Evolutionary conservation across 2,113 vertebrate genomes (phyloP), one percentile per base, ranked within the genome.

Genomic region (Pterophyllum scalare): DNA sequence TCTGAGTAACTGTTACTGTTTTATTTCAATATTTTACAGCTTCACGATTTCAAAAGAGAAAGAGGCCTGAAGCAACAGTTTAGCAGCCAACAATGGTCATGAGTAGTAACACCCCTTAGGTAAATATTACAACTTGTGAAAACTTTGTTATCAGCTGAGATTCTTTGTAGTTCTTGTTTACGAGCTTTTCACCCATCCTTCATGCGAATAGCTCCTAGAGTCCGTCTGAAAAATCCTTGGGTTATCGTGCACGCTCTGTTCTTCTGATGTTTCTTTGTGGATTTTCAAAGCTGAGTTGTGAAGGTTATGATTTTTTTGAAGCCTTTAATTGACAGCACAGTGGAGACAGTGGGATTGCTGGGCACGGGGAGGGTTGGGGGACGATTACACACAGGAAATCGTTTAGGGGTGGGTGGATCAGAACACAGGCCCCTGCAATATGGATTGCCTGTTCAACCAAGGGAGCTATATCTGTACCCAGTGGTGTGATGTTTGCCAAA

Each of bases 41-140:
- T 49, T 70, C 24, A 4, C 24, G 0, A 67, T 12, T 49, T 26
- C 64, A 67, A 67, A 67, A 70, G 15, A 0, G 2, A 20, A 28
- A 70, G 52, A 70, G 0, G 24, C 19, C 10, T 52, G 2, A 3
- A 46, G 43, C 43, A 10, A 52, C 49, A 49, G 19, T 70, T 52
- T 49, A 9, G 40, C 26, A 28, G 26, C 64, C 64, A 11, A 40
- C 26, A 15, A 28, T 28, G 22, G 40, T 28, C 15, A 11, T 28
- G 22, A 70, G 14, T 19, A 49, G 10, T 52, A 2, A 0, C 65
- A 28, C 24, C 43, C 6, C 43, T 49, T 49, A 12, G 49, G 43
- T 3, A 3, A 70, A 12, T 52, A 26, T 52, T 49, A 20, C 26
- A 52, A 52, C 40, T 52, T 70, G 43, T 70, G 17, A 52, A 70